Conservation (phyloP, 1,140 invertebrate genomes). For the Meloidogyne floridensis region DNA sequence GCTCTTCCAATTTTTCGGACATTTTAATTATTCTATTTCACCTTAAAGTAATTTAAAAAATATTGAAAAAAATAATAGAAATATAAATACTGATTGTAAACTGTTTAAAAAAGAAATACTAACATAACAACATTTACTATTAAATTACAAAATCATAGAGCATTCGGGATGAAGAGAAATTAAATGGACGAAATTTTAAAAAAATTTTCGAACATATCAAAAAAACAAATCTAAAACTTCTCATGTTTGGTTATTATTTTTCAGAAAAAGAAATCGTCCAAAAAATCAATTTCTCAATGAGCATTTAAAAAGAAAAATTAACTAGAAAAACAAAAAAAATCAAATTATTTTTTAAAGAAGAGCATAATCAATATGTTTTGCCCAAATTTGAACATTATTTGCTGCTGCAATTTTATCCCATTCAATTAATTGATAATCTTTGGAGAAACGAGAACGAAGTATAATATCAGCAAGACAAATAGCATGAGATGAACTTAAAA, state of each 20-base stretch:
- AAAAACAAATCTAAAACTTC: too few relatives aligned
- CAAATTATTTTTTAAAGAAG: background rate
- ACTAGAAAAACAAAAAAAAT: background rate
- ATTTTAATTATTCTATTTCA: background rate
- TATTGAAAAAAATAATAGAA: background rate
- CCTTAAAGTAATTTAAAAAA: background rate
- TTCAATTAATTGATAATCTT: slow-evolving; percentile 11
- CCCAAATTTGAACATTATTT: slow-evolving; percentile 40
- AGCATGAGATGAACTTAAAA: slow-evolving; percentile 29
- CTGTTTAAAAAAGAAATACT: background rate
- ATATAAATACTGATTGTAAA: background rate
- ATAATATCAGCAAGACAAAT: slow-evolving; percentile 36
- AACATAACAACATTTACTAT: background rate
- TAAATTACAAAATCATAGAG: background rate
- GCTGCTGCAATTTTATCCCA: slow-evolving; percentile 24
- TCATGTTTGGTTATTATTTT: too few relatives aligned
- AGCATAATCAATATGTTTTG: slow-evolving; percentile 26
- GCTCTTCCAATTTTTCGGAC: background rate
- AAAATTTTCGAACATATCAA: background rate
- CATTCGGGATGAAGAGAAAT: background rate
- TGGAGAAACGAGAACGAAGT: slow-evolving; percentile 28
- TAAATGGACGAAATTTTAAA: background rate
- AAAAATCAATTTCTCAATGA: background rate
- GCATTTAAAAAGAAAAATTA: background rate
- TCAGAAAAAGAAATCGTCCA: background rate